Base-by-base conservation (phyloP, 2,113 vertebrate species). In the Dasyurus viverrinus region DNA sequence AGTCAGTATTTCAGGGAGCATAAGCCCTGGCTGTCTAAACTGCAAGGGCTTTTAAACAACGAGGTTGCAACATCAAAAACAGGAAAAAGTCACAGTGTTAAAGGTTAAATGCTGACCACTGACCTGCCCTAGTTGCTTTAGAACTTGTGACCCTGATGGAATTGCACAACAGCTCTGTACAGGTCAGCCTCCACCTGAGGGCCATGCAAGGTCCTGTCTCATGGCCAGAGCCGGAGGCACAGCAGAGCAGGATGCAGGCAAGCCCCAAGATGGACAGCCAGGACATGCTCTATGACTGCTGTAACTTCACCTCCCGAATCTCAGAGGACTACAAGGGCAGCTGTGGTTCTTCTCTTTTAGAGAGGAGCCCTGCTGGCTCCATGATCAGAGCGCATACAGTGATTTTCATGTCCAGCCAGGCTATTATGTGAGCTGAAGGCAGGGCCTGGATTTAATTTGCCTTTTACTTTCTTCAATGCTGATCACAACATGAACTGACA, bases 11-110 rank as follows among this genome's bases (percentile, higher is more conserved):
- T 36, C 36, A n/a, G 16, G 68, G 36, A 76, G 68, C 68, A 42
- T 8, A 76, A 22, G 68, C 16, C 90, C 92, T 97, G 93, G 96
- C 55, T 42, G 93, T 91, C 89, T 42, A 53, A 10, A 3, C n/a
- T 1, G 36, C 26, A 10, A 97, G 94, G 94, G 93, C 92, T 47
- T 12, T 48, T 94, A 89, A n/a, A 96, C 91, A 91, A 90, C 52
- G 90, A 57, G 93, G 54, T 24, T 2, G 93, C 89, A 4, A 42
- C 1, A 0, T 23, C 1, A 36, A 57, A 90, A 92, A 36, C 89
- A 50, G 91, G 42, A 26, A 9, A 26, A 54, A 89, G 93, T 14
- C 24, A 6, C 0, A 55, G 84, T 27, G 76, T 54, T 50, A 57
- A 94, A 90, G 76, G 84, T 54, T 48, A 95, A 92, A 36, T 24